Conservation (phyloP, 2,888 invertebrate species). For the Plutella xylostella region DNA sequence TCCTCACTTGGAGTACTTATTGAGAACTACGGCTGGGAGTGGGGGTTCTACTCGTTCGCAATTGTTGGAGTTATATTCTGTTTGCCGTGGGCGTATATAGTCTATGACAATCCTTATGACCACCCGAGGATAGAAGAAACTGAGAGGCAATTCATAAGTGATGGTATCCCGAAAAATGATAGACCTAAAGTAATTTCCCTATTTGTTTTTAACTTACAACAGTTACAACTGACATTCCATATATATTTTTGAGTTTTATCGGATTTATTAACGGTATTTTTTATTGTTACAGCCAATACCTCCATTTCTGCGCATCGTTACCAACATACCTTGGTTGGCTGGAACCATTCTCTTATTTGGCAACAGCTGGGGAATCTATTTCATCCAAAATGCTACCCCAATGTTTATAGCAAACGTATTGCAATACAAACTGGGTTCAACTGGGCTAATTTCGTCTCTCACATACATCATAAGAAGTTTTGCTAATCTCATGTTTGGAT, state of each 20-base stretch:
- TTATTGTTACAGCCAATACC: constrained; percentile 67
- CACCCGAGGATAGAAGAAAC: constrained; percentile 72
- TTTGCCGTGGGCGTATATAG: constrained; percentile 69
- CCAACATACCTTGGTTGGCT: constrained; percentile 77
- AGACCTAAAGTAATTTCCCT: too few species aligned
- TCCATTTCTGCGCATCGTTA: constrained; percentile 72
- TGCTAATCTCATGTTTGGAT: constrained; percentile 77
- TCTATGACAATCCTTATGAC: constrained; percentile 72
- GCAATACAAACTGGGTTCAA: constrained; percentile 77
- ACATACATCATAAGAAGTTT: constrained; percentile 78
- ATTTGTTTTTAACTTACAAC: too few species aligned
- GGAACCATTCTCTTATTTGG: constrained; percentile 77
- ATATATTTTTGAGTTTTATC: too few species aligned
- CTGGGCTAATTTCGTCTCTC: constrained; percentile 77
- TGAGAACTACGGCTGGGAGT: constrained; percentile 52
- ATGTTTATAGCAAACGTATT: constrained; percentile 79
- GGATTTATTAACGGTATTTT: too few species aligned
- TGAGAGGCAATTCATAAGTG: constrained; percentile 73
- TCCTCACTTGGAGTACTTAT: constrained; percentile 63
- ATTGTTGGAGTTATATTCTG: not conserved
- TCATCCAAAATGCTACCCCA: constrained; percentile 81
- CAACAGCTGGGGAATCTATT: constrained; percentile 81
- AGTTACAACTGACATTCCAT: too few species aligned
- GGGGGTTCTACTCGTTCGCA: not conserved
- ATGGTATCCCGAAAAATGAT: too few species aligned